Evolutionary conservation across 2,113 vertebrate species (phyloP).

Genomic region (Tor tambroides): DNA sequence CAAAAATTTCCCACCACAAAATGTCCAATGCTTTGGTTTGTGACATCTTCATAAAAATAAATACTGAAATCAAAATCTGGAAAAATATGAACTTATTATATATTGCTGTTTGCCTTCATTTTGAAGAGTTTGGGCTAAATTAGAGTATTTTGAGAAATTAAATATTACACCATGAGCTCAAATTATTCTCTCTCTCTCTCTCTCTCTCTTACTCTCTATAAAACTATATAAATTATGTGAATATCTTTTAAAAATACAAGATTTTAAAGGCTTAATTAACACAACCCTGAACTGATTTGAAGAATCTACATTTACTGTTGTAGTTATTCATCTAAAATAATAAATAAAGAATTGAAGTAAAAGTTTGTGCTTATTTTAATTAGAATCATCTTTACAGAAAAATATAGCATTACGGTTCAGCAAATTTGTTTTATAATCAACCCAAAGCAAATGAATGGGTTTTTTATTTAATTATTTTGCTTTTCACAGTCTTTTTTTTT

Average conservation of each 20-base stretch:
- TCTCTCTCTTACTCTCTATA: not conserved
- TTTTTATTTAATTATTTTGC: too few species aligned
- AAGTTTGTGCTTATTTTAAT: too few species aligned
- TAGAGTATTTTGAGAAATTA: not conserved
- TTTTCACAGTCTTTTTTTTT: not conserved
- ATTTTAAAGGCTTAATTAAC: not conserved
- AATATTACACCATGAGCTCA: too few species aligned
- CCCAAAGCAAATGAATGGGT: too few species aligned
- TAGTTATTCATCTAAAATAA: not conserved
- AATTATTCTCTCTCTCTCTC: too few species aligned
- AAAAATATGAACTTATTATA: not conserved
- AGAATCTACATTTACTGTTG: not conserved
- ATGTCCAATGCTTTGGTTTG: not conserved
- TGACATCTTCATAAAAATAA: too few species aligned
- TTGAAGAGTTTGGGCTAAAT: not conserved
- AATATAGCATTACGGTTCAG: too few species aligned
- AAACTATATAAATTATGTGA: not conserved
- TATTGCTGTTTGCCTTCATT: not conserved
- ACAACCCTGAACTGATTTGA: not conserved
- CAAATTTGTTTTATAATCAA: too few species aligned
- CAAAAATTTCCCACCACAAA: not conserved
- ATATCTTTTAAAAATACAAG: not conserved
- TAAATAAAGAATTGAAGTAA: too few species aligned
- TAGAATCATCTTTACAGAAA: too few species aligned
- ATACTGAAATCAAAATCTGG: not conserved